Evolutionary conservation across 2,888 invertebrate species (phyloP), one percentile per base, ranked within the genome.

Genomic region (Sabatieria punctata): DNA sequence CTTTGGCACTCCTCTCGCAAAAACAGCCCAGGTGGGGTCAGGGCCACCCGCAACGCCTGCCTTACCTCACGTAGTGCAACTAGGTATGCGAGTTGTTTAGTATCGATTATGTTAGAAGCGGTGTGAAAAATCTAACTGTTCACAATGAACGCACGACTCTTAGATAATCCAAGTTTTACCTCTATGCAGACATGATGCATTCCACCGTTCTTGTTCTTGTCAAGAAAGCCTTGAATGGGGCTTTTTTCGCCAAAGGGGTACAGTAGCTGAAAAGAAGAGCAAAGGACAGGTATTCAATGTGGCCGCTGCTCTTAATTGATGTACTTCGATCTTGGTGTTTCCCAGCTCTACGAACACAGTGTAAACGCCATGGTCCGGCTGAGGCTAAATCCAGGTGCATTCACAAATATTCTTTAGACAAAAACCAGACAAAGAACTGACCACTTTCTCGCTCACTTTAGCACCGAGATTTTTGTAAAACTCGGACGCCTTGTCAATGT

Each of bases 131-230:
- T n/a, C n/a, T n/a, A n/a, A n/a, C n/a, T n/a, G n/a, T n/a, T n/a
- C n/a, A n/a, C n/a, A n/a, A n/a, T n/a, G n/a, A n/a, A n/a, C n/a
- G n/a, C n/a, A n/a, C n/a, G n/a, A n/a, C n/a, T n/a, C n/a, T n/a
- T n/a, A n/a, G n/a, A n/a, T n/a, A n/a, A n/a, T n/a, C n/a, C n/a
- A n/a, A n/a, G n/a, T n/a, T n/a, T n/a, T 33, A 75, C 74, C 66
- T 76, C 75, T 38, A 75, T 65, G 57, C 75, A 75, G 41, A 75
- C 68, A 54, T 75, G 75, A 58, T 75, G 75, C 65, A 76, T 73
- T 43, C 75, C 76, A 46, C 75, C 76, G 54, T 59, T 59, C 52
- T 70, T 69, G 60, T 75, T 75, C 58, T 74, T 75, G 44, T 73
- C 69, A 47, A 76, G 60, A 54, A 74, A 76, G 39, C 66, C 66